phyloP scores from a whole-genome alignment of 2,888 invertebrate species.

The Thecocarcelia acutangulata region DNA sequence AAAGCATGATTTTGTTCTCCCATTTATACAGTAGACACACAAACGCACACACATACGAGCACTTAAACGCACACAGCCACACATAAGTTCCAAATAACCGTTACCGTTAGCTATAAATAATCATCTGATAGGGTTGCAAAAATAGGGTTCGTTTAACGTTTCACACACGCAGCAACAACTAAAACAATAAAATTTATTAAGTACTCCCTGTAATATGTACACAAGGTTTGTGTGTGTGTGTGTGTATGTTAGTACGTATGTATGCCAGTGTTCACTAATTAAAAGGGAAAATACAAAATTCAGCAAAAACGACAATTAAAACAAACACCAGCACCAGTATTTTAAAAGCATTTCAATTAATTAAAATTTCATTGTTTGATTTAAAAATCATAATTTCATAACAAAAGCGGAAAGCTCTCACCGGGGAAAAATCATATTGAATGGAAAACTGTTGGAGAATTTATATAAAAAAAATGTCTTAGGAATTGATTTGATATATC shows the following conservation, averaged over 20 bases:
- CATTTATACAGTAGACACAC: too few species aligned
- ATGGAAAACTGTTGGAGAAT: too few species aligned
- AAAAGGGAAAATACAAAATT: slow-evolving; percentile 34
- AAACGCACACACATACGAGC: neutral
- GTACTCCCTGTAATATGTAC: slow-evolving; percentile 18
- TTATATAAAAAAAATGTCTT: neutral
- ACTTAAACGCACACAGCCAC: neutral
- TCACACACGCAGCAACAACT: neutral
- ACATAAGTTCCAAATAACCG: slow-evolving; percentile 18
- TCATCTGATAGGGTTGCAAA: slow-evolving; percentile 53
- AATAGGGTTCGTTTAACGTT: slow-evolving; percentile 39
- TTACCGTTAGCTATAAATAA: slow-evolving; percentile 45
- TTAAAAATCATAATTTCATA: slow-evolving; percentile 39
- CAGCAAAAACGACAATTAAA: slow-evolving; percentile 3
- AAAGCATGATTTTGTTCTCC: slow-evolving; percentile 21
- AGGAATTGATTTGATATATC: neutral
- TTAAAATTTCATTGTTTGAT: slow-evolving; percentile 64
- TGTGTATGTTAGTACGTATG: too few species aligned
- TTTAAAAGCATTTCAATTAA: slow-evolving; percentile 53
- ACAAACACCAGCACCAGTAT: slow-evolving; percentile 6
- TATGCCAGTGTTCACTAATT: slow-evolving; percentile 35
- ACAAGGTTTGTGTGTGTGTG: neutral
- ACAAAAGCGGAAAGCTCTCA: slow-evolving; percentile 15
- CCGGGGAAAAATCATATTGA: too few species aligned
- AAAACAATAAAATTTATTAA: slow-evolving; percentile 50